These are phyloP conservation scores for Palythoa heliodiscus DNA, from an alignment of 92 coral and sea anemone species.

Conservation along the genomic window DNA sequence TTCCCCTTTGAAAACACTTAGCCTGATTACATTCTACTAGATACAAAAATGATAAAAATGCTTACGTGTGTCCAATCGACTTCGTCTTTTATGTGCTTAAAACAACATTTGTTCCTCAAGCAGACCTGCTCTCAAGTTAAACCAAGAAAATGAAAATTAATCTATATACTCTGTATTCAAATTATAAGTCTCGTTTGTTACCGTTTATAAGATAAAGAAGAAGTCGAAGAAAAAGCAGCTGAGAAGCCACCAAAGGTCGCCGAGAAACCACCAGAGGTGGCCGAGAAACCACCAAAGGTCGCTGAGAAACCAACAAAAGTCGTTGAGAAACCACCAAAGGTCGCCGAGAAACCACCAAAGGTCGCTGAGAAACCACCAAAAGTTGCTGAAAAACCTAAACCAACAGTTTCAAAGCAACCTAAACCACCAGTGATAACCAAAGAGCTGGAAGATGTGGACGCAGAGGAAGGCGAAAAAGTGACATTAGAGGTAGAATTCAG, in stretches of 20 bases:
- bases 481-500: slow-evolving; percentile 49
- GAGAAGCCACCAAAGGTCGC: slow-evolving; percentile 61
- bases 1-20: background rate
- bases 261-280: slow-evolving; percentile 42
- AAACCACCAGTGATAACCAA: slow-evolving; percentile 73
- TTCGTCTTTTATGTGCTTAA: too few species aligned
- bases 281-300: slow-evolving; percentile 43
- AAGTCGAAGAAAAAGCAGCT: slow-evolving; percentile 31
- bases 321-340: slow-evolving; percentile 51
- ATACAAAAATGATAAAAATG: too few species aligned
- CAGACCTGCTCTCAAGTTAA: too few species aligned
- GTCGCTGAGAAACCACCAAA: slow-evolving; percentile 47
- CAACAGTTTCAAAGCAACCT: slow-evolving; percentile 49
- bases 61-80: too few species aligned
- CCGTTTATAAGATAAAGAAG: slow-evolving; percentile 15
- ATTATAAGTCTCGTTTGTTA: background rate
- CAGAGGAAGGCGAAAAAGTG: slow-evolving; percentile 63
- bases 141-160: too few species aligned
- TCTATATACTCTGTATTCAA: background rate
- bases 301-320: slow-evolving; percentile 41
- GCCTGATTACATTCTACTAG: too few species aligned
- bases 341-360: slow-evolving; percentile 48
- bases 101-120: too few species aligned
- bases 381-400: slow-evolving; percentile 53
- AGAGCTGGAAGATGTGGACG: slow-evolving; percentile 75